phyloP scores from a whole-genome alignment of 1,140 invertebrate species.

The Patella vulgata region DNA sequence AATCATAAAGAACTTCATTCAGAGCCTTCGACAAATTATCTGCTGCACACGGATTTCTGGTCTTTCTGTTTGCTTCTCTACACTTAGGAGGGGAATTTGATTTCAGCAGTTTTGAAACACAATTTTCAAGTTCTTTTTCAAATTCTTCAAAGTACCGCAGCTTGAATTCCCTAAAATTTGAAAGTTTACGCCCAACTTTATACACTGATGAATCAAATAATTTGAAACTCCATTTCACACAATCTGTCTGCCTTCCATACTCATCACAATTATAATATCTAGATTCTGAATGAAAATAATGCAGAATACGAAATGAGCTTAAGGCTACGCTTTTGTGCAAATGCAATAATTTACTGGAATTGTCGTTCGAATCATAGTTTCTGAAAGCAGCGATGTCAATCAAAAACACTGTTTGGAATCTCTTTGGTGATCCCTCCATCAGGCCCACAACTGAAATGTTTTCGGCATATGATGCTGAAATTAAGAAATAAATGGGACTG shows the following conservation, averaged over 20 bases:
- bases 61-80: background rate
- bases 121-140: constrained; percentile 42
- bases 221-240: constrained; percentile 51
- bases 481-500: too few species aligned
- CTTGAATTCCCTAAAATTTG: constrained; percentile 44
- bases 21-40: constrained; percentile 34
- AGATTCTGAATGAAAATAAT: constrained; percentile 8
- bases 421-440: too few species aligned
- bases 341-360: too few species aligned
- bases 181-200: constrained; percentile 19
- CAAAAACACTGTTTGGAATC: too few species aligned
- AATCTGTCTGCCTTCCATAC: background rate
- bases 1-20: constrained; percentile 45
- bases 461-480: too few species aligned
- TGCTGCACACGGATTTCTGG: constrained; percentile 7
- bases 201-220: constrained; percentile 38
- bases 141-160: constrained; percentile 51
- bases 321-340: constrained; percentile 8
- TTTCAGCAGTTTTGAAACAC: constrained; percentile 2
- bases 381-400: background rate
- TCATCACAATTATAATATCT: background rate
- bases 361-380: background rate
- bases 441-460: too few species aligned
- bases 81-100: background rate
- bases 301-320: constrained; percentile 10